Conservation (phyloP, 2,888 invertebrate genomes). For the Nomada ferruginata region DNA sequence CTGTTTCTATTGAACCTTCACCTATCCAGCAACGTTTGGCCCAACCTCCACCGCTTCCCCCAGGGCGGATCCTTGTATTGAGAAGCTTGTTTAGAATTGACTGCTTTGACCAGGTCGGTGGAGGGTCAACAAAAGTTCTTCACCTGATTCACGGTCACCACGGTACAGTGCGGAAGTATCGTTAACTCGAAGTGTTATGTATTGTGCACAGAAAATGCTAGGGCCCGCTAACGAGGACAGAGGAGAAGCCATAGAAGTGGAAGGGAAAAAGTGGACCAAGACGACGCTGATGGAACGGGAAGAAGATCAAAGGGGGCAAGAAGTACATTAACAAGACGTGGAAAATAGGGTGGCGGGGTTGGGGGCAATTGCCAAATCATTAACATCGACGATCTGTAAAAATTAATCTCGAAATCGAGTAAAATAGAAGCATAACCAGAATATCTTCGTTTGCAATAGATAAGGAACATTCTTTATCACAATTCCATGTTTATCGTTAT, state of each 20-base stretch:
- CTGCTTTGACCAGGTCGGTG: neutral
- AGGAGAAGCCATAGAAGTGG: neutral
- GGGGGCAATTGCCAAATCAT: slow-evolving; percentile 26
- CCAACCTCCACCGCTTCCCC: neutral
- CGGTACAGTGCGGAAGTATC: slow-evolving; percentile 25
- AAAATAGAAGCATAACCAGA: neutral
- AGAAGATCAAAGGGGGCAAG: slow-evolving; percentile 10
- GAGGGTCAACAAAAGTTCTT: slow-evolving; percentile 42
- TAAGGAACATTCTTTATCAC: neutral
- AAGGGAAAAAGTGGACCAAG: neutral
- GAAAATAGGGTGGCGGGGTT: neutral
- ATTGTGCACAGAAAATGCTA: neutral
- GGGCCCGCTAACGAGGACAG: slow-evolving; percentile 33
- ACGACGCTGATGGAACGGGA: slow-evolving; percentile 1
- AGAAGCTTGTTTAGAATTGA: slow-evolving; percentile 42
- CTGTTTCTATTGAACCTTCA: slow-evolving; percentile 11
- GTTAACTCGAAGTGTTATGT: slow-evolving; percentile 40
- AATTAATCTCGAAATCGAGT: neutral
- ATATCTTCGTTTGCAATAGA: no score
- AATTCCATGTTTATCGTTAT: no score
- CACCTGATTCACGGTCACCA: slow-evolving; percentile 27
- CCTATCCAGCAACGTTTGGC: neutral
- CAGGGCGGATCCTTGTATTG: neutral
- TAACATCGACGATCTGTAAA: slow-evolving; percentile 22
- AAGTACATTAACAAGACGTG: slow-evolving; percentile 31